Conservation (phyloP, 2,888 invertebrate species). For the Cryptocheilus praepositus region DNA sequence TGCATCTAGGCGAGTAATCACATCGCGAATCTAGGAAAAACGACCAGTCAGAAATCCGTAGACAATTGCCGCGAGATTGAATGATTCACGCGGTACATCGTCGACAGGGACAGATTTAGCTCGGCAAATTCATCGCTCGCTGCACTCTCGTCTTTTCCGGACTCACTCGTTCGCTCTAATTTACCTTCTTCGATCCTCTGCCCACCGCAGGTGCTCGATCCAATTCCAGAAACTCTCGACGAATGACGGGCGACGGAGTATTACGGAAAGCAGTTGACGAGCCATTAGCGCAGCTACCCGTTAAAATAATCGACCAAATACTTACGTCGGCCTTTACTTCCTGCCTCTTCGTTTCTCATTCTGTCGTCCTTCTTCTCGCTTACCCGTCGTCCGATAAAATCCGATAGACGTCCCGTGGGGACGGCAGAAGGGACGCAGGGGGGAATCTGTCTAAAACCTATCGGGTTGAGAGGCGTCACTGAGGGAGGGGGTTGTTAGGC, state of each 20-base stretch:
- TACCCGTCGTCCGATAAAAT: conserved; percentile 2
- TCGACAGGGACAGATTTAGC: too few relatives aligned
- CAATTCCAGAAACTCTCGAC: conserved; percentile 36
- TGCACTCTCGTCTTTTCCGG: too few relatives aligned
- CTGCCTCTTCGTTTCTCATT: background rate
- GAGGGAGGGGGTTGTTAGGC: conserved; percentile 34
- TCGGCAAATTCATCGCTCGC: too few relatives aligned
- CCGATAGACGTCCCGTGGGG: background rate
- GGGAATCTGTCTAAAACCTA: conserved; percentile 13
- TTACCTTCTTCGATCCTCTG: conserved; percentile 33
- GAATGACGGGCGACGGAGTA: conserved; percentile 2
- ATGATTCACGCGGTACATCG: too few relatives aligned
- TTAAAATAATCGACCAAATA: conserved; percentile 47
- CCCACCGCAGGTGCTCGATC: conserved; percentile 36
- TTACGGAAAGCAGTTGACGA: conserved; percentile 37
- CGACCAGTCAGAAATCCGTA: too few relatives aligned
- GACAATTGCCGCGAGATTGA: too few relatives aligned
- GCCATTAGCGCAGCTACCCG: conserved; percentile 42
- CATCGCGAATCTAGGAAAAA: too few relatives aligned
- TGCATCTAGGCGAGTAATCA: too few relatives aligned
- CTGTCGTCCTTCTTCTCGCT: too few relatives aligned
- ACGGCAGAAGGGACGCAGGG: background rate
- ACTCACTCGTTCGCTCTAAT: conserved; percentile 31
- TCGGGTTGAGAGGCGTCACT: conserved; percentile 22
- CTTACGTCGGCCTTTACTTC: conserved; percentile 32